Percentiles rank a stretch among this genome's conserved stretches.
phyloP scores from a whole-genome alignment of 2,888 invertebrate species.

The Cloeon dipterum region DNA sequence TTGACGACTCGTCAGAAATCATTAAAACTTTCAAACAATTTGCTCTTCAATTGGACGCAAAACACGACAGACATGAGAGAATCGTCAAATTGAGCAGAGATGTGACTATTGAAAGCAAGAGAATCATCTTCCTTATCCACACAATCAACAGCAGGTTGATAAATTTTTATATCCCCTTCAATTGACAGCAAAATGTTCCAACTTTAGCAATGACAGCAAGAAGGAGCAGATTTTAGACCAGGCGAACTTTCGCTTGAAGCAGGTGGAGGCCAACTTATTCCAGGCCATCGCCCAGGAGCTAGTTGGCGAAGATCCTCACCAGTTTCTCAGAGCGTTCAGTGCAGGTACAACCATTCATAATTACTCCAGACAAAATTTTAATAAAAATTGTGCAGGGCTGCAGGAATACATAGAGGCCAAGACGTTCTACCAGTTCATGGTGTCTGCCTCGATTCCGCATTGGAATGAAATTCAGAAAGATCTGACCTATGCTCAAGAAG shows the following conservation, averaged over 20 bases:
- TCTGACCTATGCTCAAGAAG: conserved; percentile 20
- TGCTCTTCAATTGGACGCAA: conserved; percentile 39
- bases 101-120: conserved; percentile 73
- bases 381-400: conserved; percentile 18
- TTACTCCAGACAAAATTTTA: not conserved
- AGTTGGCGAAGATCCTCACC: conserved; percentile 41
- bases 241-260: conserved; percentile 39
- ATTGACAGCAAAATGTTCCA: not conserved
- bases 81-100: conserved; percentile 62
- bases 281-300: conserved; percentile 50
- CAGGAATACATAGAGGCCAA: conserved; percentile 77
- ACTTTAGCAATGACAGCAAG: conserved; percentile 24
- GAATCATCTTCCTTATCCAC: conserved; percentile 69
- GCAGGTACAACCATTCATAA: conserved; percentile 8
- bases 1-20: conserved; percentile 25
- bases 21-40: conserved; percentile 38
- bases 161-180: no score
- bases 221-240: conserved; percentile 28
- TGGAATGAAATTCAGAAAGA: conserved; percentile 31
- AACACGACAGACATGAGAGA: conserved; percentile 64
- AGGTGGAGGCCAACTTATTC: conserved; percentile 34
- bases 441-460: conserved; percentile 29
- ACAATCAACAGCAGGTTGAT: conserved; percentile 28
- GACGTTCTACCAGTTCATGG: conserved; percentile 49
- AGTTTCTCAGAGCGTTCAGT: conserved; percentile 40